Base-by-base conservation (phyloP, 1,140 invertebrate genomes). In the Hetaerina americana region DNA sequence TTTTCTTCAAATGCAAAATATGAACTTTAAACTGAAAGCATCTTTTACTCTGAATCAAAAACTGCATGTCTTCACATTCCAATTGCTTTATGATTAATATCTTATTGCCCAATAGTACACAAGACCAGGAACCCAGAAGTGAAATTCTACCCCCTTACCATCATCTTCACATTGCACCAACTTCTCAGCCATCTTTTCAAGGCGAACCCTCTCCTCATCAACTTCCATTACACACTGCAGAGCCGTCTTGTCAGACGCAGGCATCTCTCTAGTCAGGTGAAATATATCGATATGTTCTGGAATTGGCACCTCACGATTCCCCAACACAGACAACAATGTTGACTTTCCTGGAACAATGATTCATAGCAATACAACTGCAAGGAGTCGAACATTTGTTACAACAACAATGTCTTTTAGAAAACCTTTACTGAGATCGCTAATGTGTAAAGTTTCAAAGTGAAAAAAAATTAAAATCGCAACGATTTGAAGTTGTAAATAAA, bases 281-380 rank as follows among this genome's bases (percentile, higher is more conserved):
- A 97, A 99, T 78, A 99, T 99, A 84, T 99, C 98, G 76, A 99
- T 95, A 78, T 96, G 92, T 18, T 96, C 90, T 18, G 96, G 98
- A 74, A 99, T 95, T 2, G 96, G 95, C 24, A 99, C 90, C 84
- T 99, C 97, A 27, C 95, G 88, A 74, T 94, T 92, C 72, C 95
- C 96, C 68, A 99, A 82, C 5, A 93, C 93, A 26, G 95, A 87
- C 73, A 99, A 83, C 72, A 99, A 80, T 6, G 96, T 96, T 1
- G 96, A 98, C 81, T 98, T 98, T 67, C 92, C 90, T 90, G 75
- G 25, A 81, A 77, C 66, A 70, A 71, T 31, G 49, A 70, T 10
- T 12, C 18, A 70, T 18, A 31, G 8, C 2, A 66, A 27, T 40
- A 24, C 26, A 25, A 26, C n/a, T n/a, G n/a, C n/a, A n/a, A n/a